Evolutionary conservation across 2,888 invertebrate genomes (phyloP).

Genomic region (Dasysyrphus albostriatus): DNA sequence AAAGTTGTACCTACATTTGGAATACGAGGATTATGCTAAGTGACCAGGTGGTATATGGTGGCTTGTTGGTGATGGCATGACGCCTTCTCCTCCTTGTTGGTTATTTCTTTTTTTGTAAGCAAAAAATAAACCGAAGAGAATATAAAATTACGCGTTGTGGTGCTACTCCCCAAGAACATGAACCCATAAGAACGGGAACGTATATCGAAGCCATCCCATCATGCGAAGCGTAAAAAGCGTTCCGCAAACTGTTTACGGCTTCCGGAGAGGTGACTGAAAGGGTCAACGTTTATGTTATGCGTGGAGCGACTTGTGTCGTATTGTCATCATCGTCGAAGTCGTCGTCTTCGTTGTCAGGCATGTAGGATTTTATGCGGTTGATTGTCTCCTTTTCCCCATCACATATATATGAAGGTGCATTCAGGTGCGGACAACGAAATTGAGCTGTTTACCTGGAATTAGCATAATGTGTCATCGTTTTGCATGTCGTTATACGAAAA

Average conservation of each 20-base stretch:
- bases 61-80: conserved; percentile 43
- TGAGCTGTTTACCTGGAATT: conserved; percentile 71
- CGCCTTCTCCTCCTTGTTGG: conserved; percentile 24
- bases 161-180: conserved; percentile 32
- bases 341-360: conserved; percentile 13
- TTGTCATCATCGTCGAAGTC: conserved; percentile 17
- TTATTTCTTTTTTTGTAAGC: not conserved
- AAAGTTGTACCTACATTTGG: conserved; percentile 36
- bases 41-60: conserved; percentile 63
- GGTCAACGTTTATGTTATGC: conserved; percentile 71
- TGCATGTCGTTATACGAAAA: conserved; percentile 51
- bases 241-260: conserved; percentile 67
- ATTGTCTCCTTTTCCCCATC: not conserved
- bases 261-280: conserved; percentile 66
- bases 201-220: conserved; percentile 53
- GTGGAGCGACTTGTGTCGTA: conserved; percentile 47
- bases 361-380: conserved; percentile 35
- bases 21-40: conserved; percentile 67
- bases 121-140: conserved; percentile 44
- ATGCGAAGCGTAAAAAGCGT: conserved; percentile 29
- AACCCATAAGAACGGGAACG: not conserved
- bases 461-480: conserved; percentile 75
- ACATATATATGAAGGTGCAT: not conserved
- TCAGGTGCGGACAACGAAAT: conserved; percentile 54
- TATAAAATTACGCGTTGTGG: conserved; percentile 63